Base-by-base conservation (phyloP, 2,797 vertebrate genomes). In the Lepilemur septentrionalis region DNA sequence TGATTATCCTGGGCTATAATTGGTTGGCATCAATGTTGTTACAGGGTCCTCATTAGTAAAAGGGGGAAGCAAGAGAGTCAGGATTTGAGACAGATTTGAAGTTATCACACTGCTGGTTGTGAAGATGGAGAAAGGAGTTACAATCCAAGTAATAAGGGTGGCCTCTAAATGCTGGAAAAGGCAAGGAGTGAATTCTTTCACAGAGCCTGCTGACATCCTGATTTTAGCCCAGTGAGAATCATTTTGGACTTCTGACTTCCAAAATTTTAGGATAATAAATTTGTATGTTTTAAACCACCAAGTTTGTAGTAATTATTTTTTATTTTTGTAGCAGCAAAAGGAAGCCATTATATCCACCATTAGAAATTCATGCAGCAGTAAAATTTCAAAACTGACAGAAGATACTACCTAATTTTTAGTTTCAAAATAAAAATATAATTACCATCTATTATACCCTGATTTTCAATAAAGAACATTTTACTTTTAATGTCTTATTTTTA, bases 351-450 rank as follows among this genome's bases (percentile, higher is more conserved):
- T 32, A 28, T n/a, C 75, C 3, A 52, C 50, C 17, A 35, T 3
- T 43, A 30, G 9, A 43, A 61, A 76, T 61, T 83, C 59, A 43
- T n/a, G 28, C 15, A 61, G 23, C 35, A 70, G 52, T 43, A 43
- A 59, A 38, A 48, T 72, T 95, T 78, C 22, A 72, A 79, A 48
- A 57, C 13, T 79, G 65, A 63, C 30, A 69, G 46, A 61, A 85
- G 65, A 76, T 38, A 12, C 5, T 69, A 32, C 46, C 2, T 55
- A 70, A 3, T 82, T 69, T 69, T n/a, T 75, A 93, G 69, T 75
- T 82, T 91, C 4, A 13, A 46, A 91, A 38, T 91, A 52, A 76
- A 90, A 94, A 69, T 67, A 69, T 52, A 75, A 91, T 82, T 87
- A 28, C 11, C 15, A 46, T 70, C n/a, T 52, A 67, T 78, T 76